A percentile compares a stretch with the other conserved stretches of the same genome.
These are phyloP conservation scores for Caprella mutica DNA, from an alignment of 2,888 invertebrate genomes.

Conservation along the genomic window DNA sequence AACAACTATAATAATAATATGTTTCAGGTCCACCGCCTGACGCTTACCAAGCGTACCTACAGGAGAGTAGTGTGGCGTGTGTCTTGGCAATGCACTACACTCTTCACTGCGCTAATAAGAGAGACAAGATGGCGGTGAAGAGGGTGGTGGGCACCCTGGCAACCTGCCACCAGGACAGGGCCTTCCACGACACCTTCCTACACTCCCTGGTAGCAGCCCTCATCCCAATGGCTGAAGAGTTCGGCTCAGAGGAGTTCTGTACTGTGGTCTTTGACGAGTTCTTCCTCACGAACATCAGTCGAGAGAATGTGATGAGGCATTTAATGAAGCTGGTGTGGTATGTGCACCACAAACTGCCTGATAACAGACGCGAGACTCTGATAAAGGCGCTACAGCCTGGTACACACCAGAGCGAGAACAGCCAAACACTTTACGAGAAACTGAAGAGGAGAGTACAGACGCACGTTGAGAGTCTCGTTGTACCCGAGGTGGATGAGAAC, in stretches of 20 bases:
- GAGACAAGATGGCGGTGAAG: conserved; percentile 67
- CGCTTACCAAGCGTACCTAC: conserved; percentile 70
- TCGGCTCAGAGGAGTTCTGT: conserved; percentile 85
- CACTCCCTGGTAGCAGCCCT: conserved; percentile 78
- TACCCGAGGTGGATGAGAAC: conserved; percentile 19
- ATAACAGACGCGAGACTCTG: conserved; percentile 62
- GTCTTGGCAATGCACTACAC: conserved; percentile 92
- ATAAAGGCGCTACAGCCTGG: conserved; percentile 61
- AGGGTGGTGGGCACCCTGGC: conserved; percentile 80
- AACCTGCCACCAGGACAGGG: conserved; percentile 78
- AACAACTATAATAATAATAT: too few relatives aligned
- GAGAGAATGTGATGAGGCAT: conserved; percentile 85
- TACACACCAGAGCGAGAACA: conserved; percentile 33
- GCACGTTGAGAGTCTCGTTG: conserved; percentile 28
- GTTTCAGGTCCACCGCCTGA: conserved; percentile 71
- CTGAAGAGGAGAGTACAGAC: conserved; percentile 19
- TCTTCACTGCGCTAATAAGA: conserved; percentile 67
- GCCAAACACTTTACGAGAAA: conserved; percentile 27
- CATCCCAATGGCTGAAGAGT: conserved; percentile 81
- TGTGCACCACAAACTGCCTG: conserved; percentile 71
- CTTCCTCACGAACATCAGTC: conserved; percentile 73
- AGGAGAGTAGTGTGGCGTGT: conserved; percentile 68
- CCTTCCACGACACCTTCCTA: conserved; percentile 88
- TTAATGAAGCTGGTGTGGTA: conserved; percentile 82
- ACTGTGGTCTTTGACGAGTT: conserved; percentile 92